Percentiles rank a stretch among this genome's conserved stretches.
Conservation (phyloP, 1,140 invertebrate species). For the Muscidifurax raptorellus region DNA sequence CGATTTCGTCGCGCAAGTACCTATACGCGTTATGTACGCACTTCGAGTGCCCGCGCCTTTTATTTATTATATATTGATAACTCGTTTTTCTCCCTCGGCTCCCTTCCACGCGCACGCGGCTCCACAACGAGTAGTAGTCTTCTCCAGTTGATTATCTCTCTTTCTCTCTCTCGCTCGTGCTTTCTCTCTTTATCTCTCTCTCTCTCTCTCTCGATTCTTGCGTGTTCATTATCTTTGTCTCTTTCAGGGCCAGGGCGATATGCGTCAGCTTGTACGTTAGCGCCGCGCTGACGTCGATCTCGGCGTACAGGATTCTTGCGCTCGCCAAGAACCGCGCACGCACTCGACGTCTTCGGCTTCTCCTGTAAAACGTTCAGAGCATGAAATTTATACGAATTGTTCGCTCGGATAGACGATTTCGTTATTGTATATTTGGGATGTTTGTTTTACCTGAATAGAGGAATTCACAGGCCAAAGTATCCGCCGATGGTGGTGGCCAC, state of each 20-base stretch:
- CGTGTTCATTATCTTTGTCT: not conserved
- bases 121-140: too few species aligned
- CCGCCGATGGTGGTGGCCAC: constrained; percentile 84
- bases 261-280: constrained; percentile 29
- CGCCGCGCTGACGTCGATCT: not conserved
- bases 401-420: not conserved
- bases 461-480: constrained; percentile 78
- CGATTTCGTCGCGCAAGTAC: not conserved
- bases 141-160: not conserved
- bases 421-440: not conserved
- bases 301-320: constrained; percentile 18
- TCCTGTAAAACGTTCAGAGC: not conserved
- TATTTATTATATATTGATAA: not conserved
- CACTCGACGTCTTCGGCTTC: constrained; percentile 11
- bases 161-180: constrained; percentile 19
- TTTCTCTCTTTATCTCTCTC: not conserved
- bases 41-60: not conserved
- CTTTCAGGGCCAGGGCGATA: constrained; percentile 11
- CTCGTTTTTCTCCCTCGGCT: not conserved
- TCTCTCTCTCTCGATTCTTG: not conserved
- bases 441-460: constrained; percentile 62
- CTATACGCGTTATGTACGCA: not conserved
- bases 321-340: constrained; percentile 23
- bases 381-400: not conserved
- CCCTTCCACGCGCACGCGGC: too few species aligned